These are phyloP conservation scores for Augiades crinisus DNA, from an alignment of 2,888 invertebrate genomes.

Conservation along the genomic window DNA sequence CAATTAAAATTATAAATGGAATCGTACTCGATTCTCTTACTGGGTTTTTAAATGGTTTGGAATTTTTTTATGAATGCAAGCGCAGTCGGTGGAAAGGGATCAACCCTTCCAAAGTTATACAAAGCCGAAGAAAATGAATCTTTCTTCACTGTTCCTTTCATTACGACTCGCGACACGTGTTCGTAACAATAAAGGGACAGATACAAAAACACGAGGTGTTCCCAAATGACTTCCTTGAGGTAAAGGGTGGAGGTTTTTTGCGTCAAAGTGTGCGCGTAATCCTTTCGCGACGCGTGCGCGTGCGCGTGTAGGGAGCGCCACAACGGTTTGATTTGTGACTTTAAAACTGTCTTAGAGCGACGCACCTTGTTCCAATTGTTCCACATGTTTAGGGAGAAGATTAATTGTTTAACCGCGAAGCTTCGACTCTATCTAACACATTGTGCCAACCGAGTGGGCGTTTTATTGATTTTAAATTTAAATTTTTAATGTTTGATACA, in stretches of 20 bases:
- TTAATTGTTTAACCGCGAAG: background rate
- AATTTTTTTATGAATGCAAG: background rate
- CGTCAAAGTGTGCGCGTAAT: constrained; percentile 13
- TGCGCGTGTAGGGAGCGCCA: background rate
- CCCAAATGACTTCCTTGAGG: constrained; percentile 17
- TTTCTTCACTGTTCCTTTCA: constrained; percentile 20
- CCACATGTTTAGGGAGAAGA: background rate
- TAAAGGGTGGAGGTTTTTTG: constrained; percentile 28
- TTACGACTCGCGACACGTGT: constrained; percentile 8
- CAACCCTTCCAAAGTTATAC: constrained; percentile 4
- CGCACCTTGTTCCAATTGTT: too few relatives aligned
- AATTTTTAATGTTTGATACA: too few relatives aligned
- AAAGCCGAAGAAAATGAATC: constrained; percentile 12
- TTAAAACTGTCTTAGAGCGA: background rate
- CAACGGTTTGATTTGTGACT: constrained; percentile 5
- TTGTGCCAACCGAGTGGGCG: too few relatives aligned
- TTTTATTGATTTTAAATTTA: too few relatives aligned
- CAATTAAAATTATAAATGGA: too few relatives aligned
- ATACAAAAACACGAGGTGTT: constrained; percentile 15
- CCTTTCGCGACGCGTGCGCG: constrained; percentile 9
- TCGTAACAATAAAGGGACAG: constrained; percentile 7
- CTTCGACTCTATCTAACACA: too few relatives aligned
- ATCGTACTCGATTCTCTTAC: too few relatives aligned
- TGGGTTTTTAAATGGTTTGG: too few relatives aligned
- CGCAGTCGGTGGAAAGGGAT: background rate